Base-by-base conservation (phyloP, 2,888 invertebrate genomes). In the Xanthorhoe spadicearia region DNA sequence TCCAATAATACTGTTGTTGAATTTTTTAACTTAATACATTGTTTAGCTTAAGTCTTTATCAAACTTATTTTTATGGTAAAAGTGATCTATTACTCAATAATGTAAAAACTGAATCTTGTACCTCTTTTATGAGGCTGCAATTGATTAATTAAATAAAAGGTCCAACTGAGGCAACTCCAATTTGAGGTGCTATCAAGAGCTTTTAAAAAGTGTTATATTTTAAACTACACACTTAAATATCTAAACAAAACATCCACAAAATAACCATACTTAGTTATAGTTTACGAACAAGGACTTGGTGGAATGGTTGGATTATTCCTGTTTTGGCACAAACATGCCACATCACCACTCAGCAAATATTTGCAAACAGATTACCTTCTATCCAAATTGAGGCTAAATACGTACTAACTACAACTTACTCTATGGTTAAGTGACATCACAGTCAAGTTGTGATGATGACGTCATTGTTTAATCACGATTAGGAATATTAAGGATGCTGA, bases 321-420 rank as follows among this genome's bases (percentile, higher is more conserved):
- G 18, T 19, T 57, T 35, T 32, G 32, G 43, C 58, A 8, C 13
- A 46, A 58, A 32, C 19, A 54, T 32, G 48, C 60, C 70, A 69
- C 68, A 64, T 71, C 68, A 65, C 58, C 62, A 68, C 68, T 66
- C n/a, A 18, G 60, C 70, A 72, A 76, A 78, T 74, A 74, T 81
- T 80, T 71, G 73, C 68, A 70, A 46, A 59, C 66, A 76, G 80
- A 80, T 81, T 77, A 75, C 61, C n/a, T n/a, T n/a, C n/a, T 65
- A 62, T 71, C 57, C 64, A 74, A 64, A 62, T 65, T 38, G 67
- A 71, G 65, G 60, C 52, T 52, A 59, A 51, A 32, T 28, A 49
- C 51, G 15, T 59, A 28, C 38, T 59, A 23, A 52, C 51, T 51
- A 15, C 18, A 18, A 38, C 35, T 9, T 19, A 59, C 43, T 59